Base-by-base conservation (phyloP, 2,888 invertebrate species). In the Eueremaeus valkanovi region DNA sequence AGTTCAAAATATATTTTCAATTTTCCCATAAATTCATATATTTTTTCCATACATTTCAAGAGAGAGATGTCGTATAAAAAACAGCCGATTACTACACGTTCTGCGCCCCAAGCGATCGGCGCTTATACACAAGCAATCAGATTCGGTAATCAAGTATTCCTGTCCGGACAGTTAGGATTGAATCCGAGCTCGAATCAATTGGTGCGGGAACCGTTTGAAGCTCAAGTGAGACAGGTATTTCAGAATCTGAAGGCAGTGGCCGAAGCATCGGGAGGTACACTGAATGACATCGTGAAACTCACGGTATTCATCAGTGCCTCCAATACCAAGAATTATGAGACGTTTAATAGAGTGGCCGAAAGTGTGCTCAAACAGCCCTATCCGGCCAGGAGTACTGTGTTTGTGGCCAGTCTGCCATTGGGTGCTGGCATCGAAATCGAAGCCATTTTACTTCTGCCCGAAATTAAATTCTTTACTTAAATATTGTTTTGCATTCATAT, bases 101-200 rank as follows among this genome's bases (percentile, higher is more conserved):
- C 49, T 13, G 75, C 75, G 21, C 75, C 72, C 2, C 1, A 29
- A 33, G 72, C 75, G n/a, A 42, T 75, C 27, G 75, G 75, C 13
- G 27, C 75, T 18, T 75, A 73, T 42, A 73, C 75, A 11, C 75
- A 75, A n/a, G 75, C 75, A 16, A 68, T 75, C 3, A 58, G 21
- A 61, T 3, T 18, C 11, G 75, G 72, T 18, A 33, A 72, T 49
- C 51, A 40, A 1, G 40, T 75, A 18, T 75, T 73, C 36, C n/a
- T 75, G 1, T 73, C 75, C 18, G 75, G 75, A 33, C 75, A 75
- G 33, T 33, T 75, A 21, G 55, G 40, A 29, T 9, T 55, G 8
- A 61, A 75, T 61, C n/a, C 29, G 27, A 55, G 13, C 8, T 42
- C 72, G 1, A 3, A 24, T 33, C 33, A 40, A 63, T 6, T 75